These are phyloP conservation scores for Gallinago solitaria DNA, from an alignment of 2,797 vertebrate genomes.

Conservation along the genomic window DNA sequence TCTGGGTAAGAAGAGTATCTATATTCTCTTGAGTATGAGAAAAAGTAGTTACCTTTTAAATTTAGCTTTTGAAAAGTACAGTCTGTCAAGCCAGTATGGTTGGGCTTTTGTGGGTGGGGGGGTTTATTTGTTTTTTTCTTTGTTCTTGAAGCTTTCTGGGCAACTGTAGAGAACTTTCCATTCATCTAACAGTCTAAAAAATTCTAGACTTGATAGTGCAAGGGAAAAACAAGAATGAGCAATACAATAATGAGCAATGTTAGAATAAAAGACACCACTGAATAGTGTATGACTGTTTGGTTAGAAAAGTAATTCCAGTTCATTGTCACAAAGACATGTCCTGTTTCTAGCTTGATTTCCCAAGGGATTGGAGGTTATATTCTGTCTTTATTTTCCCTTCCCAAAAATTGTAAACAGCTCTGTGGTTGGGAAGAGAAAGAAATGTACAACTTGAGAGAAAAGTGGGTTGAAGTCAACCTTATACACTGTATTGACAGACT, in stretches of 20 bases:
- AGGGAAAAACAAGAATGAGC: neutral
- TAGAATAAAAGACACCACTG: neutral
- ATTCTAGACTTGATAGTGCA: neutral
- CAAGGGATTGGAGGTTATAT: neutral
- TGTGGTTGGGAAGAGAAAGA: neutral
- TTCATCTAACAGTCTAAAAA: neutral
- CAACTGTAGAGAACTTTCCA: neutral
- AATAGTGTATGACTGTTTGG: neutral
- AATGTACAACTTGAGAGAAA: neutral
- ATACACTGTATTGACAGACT: neutral
- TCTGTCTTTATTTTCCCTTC: neutral
- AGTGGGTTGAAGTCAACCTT: neutral
- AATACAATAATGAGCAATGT: neutral
- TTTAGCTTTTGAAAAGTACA: neutral
- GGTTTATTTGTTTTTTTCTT: neutral
- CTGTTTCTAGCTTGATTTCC: neutral
- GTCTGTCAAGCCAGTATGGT: neutral
- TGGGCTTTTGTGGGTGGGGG: neutral
- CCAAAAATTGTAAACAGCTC: neutral
- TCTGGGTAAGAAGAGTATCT: conserved; percentile 45
- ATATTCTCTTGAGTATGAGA: neutral
- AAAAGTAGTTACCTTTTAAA: neutral
- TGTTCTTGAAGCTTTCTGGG: neutral
- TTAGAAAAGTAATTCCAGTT: neutral
- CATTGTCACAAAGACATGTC: neutral